phyloP scores from a whole-genome alignment of 2,797 vertebrate genomes.

The Sciurus carolinensis region DNA sequence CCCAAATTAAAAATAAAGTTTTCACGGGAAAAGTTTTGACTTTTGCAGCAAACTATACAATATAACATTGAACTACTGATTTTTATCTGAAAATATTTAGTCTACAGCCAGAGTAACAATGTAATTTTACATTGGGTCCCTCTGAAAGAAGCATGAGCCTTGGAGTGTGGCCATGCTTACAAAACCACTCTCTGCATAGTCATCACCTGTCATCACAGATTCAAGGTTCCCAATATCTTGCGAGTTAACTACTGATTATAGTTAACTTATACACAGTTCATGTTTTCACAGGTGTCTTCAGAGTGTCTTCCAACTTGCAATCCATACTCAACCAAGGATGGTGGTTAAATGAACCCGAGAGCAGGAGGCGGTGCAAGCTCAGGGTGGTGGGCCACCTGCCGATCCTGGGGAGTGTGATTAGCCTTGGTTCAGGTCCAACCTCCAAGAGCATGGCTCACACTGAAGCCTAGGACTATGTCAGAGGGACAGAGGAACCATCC shows the following conservation, averaged over 20 bases:
- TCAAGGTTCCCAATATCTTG: not conserved
- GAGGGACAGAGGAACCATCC: not conserved
- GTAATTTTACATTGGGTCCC: not conserved
- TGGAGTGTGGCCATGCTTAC: not conserved
- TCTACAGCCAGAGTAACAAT: not conserved
- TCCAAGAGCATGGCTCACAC: not conserved
- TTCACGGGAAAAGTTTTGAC: not conserved
- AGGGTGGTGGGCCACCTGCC: not conserved
- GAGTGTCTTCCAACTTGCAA: not conserved
- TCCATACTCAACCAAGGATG: no score
- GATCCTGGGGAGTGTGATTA: not conserved
- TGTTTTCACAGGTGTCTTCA: not conserved
- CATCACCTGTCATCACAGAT: not conserved
- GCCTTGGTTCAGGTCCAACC: not conserved
- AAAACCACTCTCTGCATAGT: not conserved
- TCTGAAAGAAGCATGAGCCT: not conserved
- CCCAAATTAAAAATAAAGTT: not conserved
- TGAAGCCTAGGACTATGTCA: not conserved
- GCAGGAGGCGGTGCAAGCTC: accelerated
- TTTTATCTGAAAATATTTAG: conserved; percentile 30
- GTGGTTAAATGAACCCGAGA: not conserved
- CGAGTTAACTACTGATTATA: not conserved
- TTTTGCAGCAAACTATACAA: not conserved
- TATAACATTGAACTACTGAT: not conserved
- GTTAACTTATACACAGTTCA: not conserved